Percentiles rank a stretch among this genome's conserved stretches.
Evolutionary conservation across 2,113 vertebrate species (phyloP).

Genomic region (Lophotis ruficrista): DNA sequence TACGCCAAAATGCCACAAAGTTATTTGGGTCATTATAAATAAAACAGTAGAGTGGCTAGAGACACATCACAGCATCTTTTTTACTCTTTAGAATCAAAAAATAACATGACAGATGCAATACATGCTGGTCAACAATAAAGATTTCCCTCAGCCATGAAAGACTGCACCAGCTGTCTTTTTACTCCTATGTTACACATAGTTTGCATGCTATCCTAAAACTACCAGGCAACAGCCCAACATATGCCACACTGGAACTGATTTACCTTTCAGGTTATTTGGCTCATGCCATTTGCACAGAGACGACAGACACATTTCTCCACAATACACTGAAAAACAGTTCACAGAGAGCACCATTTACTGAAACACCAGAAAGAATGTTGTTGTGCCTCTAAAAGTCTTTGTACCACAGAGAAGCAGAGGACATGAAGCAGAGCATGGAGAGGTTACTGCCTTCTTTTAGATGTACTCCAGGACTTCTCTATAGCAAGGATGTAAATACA

Average conservation of each 20-base stretch:
- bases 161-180: background rate
- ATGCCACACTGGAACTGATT: background rate
- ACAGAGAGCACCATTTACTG: background rate
- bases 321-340: background rate
- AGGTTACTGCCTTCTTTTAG: background rate
- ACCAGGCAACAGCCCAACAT: background rate
- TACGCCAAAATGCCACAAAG: background rate
- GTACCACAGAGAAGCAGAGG: background rate
- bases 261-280: background rate
- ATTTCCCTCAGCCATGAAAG: constrained; percentile 5
- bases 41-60: background rate
- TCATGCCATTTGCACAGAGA: background rate
- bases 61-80: background rate
- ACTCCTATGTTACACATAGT: background rate
- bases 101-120: background rate
- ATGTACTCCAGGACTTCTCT: background rate
- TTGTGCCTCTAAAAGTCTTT: background rate
- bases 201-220: background rate
- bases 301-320: background rate
- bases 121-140: background rate
- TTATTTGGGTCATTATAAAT: background rate
- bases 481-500: background rate
- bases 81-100: background rate
- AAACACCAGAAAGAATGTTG: background rate
- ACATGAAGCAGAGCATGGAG: background rate